Evolutionary conservation across 53 echinoderm and acorn worm genomes (phyloP), one percentile per base, ranked within the genome.

Genomic region (Pentamera pediparva): DNA sequence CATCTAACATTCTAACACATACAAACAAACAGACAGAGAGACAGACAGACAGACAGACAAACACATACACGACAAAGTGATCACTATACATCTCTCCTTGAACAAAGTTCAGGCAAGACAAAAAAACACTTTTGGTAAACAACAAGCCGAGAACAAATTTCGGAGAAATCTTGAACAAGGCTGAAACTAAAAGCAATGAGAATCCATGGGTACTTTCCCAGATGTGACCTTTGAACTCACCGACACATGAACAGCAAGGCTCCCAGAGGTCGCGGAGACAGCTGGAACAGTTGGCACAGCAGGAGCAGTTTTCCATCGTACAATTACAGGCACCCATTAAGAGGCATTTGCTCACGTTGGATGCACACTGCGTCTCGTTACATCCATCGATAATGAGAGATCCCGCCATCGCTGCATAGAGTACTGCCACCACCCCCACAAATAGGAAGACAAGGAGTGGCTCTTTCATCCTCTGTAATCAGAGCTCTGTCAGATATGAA

Each of bases 311-410:
- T 10, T 82, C 89, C 33, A 86, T 47, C 32, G 71, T 79, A 75
- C 98, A 92, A 17, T 86, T 83, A 63, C 98, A 98, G 17, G 98
- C 83, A 4, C 89, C 91, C 29, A 81, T 79, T 76, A 98, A 79
- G 78, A 92, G 98, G 56, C 98, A 98, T 52, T 88, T 87, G 43
- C 91, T 91, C 57, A 98, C 98, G 50, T 83, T 75, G 0, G 91
- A 78, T 19, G 92, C 98, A 35, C 98, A 98, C 17, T 75, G 69
- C 43, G 83, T 33, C 78, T 98, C 98, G 54, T 98, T 89, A 76
- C 98, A 98, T 18, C 69, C 79, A 24, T 67, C 78, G 35, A 84
- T 74, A 69, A 77, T 74, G 61, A 80, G 51, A 26, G 85, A 75
- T n/a, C 76, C 78, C n/a, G 57, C 82, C 12, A 79, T 78, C 6